Evolutionary conservation across 2,888 invertebrate species (phyloP), one percentile per base, ranked within the genome.

Genomic region (Synanthedon formicaeformis): DNA sequence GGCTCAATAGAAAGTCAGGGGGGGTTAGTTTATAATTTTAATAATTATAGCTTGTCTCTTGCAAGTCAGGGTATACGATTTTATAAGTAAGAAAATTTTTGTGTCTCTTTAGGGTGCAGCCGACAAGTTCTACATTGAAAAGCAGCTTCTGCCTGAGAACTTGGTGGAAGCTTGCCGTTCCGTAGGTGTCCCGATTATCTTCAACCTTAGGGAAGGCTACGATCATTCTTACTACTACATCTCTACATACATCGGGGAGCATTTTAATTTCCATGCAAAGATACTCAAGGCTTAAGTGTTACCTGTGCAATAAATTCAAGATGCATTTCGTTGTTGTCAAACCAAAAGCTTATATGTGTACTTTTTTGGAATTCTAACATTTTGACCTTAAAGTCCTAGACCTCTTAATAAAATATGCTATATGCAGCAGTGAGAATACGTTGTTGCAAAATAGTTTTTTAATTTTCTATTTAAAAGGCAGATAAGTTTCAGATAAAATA

Each of bases 201-300:
- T 92, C 13, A 92, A 94, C 61, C 85, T 92, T 68, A 89, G 94
- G 10, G 93, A 94, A 59, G 96, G 94, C 13, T 99, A 98, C 72
- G 97, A 99, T 76, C 99, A 99, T 81, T 93, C 96, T 50, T 99
- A 98, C 72, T 98, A 91, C 71, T 98, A 96, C 72, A 94, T 99
- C 59, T 89, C 97, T 0, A 91, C 96, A 0, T 99, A 96, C 77
- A 92, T 99, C 52, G 94, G 92, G 48, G 97, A 99, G 71, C 99
- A 99, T 73, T 91, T 99, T 56, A 91, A 90, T 54, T 96, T 96
- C 78, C 99, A 99, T 78, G 91, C 93, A 3, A 92, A 94, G 70
- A 90, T 92, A 73, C 89, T 96, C 14, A 91, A 90, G 60, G 81
- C 80, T 41, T 85, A 78, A 69, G 48, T 53, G 45, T 14, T 34